Evolutionary conservation across 2,888 invertebrate genomes (phyloP), one percentile per base, ranked within the genome.

Genomic region (Aphodius sticticus): DNA sequence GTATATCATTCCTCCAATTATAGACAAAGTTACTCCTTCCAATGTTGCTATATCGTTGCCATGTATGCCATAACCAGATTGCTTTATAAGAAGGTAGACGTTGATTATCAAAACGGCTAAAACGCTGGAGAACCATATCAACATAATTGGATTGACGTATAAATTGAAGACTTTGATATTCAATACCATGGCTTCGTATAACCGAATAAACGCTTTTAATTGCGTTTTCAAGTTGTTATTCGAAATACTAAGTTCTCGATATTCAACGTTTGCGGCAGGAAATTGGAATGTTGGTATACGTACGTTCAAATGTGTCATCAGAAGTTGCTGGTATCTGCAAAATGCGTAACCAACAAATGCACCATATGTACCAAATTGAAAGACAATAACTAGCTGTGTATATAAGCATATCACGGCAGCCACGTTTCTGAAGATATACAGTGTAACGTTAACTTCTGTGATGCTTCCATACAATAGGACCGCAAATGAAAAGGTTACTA

Each of bases 61-160:
- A 74, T 36, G 16, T n/a, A 35, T 36, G 37, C 12, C 74, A 74
- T 36, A 35, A 7, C n/a, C n/a, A 74, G 35, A 74, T 35, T 35
- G 36, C 36, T 74, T 74, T 36, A 74, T 37, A n/a, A 74, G 7
- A 9, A 74, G 36, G 36, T 74, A 74, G n/a, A 74, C 15, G 74
- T 74, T 74, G 36, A 74, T 74, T n/a, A 74, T 74, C 15, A 74
- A 74, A 7, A 74, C 36, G 6, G 26, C 26, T 37, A 74, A 74
- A 16, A 35, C 74, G 74, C 74, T 36, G n/a, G 37, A 37, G 15
- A 74, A 74, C 74, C 74, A 74, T n/a, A 74, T 74, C 37, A 74
- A 36, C 35, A 37, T n/a, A 7, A 74, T 35, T 6, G 36, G 74
- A 74, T 74, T 74, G 36, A 36, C n/a, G n/a, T 26, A 36, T n/a